phyloP scores from a whole-genome alignment of 2,797 vertebrate species.

The Gallirallus australis region DNA sequence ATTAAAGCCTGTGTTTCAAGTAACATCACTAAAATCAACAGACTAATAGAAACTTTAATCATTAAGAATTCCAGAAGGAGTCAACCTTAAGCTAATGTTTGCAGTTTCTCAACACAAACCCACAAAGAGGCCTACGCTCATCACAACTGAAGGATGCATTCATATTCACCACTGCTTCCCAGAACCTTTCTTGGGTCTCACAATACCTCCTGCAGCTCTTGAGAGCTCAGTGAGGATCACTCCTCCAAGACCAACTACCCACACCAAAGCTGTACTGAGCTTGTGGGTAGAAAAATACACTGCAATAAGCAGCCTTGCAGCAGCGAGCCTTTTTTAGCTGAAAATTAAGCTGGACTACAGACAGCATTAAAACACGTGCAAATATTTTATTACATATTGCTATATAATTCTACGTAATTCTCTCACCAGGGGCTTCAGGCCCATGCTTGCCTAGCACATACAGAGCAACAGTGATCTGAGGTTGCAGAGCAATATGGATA shows the following conservation, averaged over 20 bases:
- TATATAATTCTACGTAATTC: neutral
- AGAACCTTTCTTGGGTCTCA: neutral
- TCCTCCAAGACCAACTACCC: neutral
- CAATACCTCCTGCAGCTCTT: neutral
- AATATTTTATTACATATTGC: neutral
- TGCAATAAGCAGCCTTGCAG: neutral
- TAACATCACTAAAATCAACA: neutral
- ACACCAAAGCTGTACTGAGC: neutral
- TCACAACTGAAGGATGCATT: fast-evolving
- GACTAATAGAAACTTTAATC: neutral
- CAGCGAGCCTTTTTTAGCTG: neutral
- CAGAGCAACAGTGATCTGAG: neutral
- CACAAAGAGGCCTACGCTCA: neutral
- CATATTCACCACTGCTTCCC: neutral
- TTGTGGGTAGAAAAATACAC: neutral
- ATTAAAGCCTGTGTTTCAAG: neutral
- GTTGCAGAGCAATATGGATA: conserved; percentile 20
- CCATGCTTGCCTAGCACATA: neutral
- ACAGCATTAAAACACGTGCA: neutral
- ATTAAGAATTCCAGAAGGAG: neutral
- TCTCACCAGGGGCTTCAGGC: neutral
- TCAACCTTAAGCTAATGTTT: neutral
- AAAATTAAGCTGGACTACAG: neutral
- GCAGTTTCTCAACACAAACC: neutral
- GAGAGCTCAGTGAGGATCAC: neutral